Evolutionary conservation across 2,113 vertebrate species (phyloP).

Genomic region (Triplophysa rosa): DNA sequence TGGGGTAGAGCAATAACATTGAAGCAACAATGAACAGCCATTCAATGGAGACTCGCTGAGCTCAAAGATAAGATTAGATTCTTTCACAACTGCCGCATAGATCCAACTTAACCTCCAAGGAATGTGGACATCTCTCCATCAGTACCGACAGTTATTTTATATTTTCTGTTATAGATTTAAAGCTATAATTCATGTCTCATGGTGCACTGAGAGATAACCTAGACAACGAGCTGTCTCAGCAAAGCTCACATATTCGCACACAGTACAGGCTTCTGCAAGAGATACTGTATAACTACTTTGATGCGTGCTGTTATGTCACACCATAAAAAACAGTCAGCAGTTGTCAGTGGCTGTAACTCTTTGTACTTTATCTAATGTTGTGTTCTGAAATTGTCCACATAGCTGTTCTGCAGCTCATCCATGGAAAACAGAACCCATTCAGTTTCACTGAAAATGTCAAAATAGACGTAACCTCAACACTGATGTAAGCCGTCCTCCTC

Average conservation of each 20-base stretch:
- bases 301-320: background rate
- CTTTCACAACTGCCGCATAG: slow-evolving; percentile 10
- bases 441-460: background rate
- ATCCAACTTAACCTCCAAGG: background rate
- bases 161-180: slow-evolving; percentile 14
- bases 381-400: background rate
- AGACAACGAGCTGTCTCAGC: slow-evolving; percentile 2
- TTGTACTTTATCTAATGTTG: background rate
- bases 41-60: slow-evolving; percentile 11
- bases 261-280: background rate
- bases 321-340: background rate
- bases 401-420: background rate
- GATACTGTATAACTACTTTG: too few species aligned
- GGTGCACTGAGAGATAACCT: background rate
- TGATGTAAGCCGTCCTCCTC: background rate
- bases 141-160: background rate
- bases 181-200: slow-evolving; percentile 2
- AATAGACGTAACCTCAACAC: background rate
- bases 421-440: background rate
- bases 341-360: background rate
- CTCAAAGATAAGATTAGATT: slow-evolving; percentile 35
- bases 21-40: background rate
- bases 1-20: slow-evolving; percentile 19
- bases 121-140: background rate
- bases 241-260: background rate